Evolutionary conservation across 2,888 invertebrate genomes (phyloP).

Genomic region (Xiphydria camelus): DNA sequence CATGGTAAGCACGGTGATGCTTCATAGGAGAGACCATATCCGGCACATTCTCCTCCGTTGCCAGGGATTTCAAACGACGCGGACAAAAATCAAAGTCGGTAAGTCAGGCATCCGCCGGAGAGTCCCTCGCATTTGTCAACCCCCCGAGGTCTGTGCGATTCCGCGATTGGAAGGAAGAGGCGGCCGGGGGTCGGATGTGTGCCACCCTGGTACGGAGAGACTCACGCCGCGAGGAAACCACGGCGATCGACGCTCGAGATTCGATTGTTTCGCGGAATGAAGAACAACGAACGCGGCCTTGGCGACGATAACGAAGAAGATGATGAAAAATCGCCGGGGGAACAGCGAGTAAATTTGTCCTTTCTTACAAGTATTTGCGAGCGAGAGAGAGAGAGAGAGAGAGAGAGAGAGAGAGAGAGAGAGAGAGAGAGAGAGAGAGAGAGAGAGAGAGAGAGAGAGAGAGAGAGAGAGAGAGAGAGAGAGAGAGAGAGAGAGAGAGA

Average conservation of each 20-base stretch:
- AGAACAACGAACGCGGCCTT: not conserved
- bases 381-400: too few relatives aligned
- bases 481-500: conserved; percentile 15
- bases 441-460: conserved; percentile 14
- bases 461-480: conserved; percentile 19
- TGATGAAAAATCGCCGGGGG: conserved; percentile 35
- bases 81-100: not conserved
- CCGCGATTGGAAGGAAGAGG: not conserved
- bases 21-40: conserved; percentile 37
- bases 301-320: too few relatives aligned
- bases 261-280: not conserved
- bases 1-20: conserved; percentile 43
- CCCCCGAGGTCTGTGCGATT: not conserved
- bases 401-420: conserved; percentile 1
- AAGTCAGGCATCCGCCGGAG: not conserved
- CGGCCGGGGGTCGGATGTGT: not conserved
- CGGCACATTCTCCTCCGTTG: not conserved
- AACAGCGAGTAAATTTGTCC: too few relatives aligned
- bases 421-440: conserved; percentile 14
- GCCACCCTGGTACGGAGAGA: too few relatives aligned
- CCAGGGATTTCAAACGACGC: not conserved
- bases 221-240: too few relatives aligned
- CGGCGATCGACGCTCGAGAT: too few relatives aligned
- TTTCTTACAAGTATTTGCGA: too few relatives aligned
- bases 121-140: conserved; percentile 1